A percentile compares a stretch with the other conserved stretches of the same genome.
phyloP scores from a whole-genome alignment of 2,888 invertebrate genomes.

The Drosophila paucipuncta region DNA sequence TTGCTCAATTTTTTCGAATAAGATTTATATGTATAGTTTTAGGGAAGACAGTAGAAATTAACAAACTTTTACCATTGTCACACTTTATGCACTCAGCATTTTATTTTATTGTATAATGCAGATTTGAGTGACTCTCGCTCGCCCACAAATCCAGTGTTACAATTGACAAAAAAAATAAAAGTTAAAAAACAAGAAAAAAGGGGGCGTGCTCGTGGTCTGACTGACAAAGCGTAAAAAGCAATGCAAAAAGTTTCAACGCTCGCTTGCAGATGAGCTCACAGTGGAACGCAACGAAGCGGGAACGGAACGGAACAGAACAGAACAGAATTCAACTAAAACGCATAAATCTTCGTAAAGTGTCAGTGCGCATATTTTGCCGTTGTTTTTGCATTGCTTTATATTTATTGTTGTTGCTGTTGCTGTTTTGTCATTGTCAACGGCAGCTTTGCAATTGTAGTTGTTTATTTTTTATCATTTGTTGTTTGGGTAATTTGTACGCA shows the following conservation, averaged over 20 bases:
- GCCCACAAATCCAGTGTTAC: constrained; percentile 41
- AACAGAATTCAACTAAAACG: constrained; percentile 74
- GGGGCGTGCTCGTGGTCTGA: constrained; percentile 4
- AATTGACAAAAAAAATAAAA: constrained; percentile 17
- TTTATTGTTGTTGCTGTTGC: constrained; percentile 38
- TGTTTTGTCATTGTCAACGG: constrained; percentile 64
- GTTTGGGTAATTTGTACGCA: constrained; percentile 77
- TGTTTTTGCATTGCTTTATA: constrained; percentile 43
- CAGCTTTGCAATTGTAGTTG: constrained; percentile 61
- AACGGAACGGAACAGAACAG: constrained; percentile 13
- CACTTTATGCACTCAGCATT: constrained; percentile 27
- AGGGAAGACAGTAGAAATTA: background rate
- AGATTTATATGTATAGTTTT: background rate
- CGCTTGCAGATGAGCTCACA: constrained; percentile 54
- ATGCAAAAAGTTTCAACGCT: constrained; percentile 52
- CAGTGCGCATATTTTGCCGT: constrained; percentile 74
- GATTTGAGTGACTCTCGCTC: constrained; percentile 57
- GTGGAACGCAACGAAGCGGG: constrained; percentile 17
- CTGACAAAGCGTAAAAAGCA: constrained; percentile 43
- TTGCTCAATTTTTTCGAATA: background rate
- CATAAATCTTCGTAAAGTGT: constrained; percentile 80
- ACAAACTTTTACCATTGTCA: constrained; percentile 7
- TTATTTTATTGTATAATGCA: constrained; percentile 47
- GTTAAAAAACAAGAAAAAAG: background rate
- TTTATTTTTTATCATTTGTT: constrained; percentile 40